phyloP scores from a whole-genome alignment of 2,113 vertebrate genomes.

The Ciconia stormi region DNA sequence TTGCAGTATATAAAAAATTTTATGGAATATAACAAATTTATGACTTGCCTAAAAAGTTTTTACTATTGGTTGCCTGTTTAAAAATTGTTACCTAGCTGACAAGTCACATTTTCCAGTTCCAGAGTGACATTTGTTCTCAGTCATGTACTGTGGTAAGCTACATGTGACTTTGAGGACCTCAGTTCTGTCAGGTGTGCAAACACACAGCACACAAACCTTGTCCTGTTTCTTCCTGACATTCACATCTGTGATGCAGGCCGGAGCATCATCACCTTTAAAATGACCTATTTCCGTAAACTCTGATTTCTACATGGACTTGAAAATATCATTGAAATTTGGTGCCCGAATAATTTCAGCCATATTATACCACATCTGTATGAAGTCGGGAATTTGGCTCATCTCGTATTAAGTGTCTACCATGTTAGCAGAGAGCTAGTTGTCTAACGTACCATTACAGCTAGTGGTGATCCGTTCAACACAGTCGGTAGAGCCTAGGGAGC shows the following conservation, averaged over 20 bases:
- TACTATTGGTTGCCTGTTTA: not conserved
- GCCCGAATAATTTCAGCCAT: not conserved
- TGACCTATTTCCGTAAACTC: not conserved
- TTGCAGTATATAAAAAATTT: not conserved
- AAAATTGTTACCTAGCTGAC: not conserved
- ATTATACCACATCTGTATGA: not conserved
- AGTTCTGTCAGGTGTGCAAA: not conserved
- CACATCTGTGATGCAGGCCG: not conserved
- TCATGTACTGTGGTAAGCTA: no score
- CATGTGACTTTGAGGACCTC: not conserved
- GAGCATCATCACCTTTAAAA: not conserved
- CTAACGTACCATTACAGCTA: no score
- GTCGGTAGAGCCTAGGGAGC: not conserved
- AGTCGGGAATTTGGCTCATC: not conserved
- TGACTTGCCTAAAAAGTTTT: not conserved
- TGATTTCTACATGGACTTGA: not conserved
- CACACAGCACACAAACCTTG: rapidly evolving
- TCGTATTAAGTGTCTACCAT: rapidly evolving
- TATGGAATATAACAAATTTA: not conserved
- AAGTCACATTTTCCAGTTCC: not conserved
- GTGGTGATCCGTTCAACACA: rapidly evolving
- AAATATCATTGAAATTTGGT: not conserved
- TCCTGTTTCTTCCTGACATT: not conserved
- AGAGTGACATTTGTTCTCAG: not conserved
- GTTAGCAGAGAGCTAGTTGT: no score